A percentile compares a stretch with the other conserved stretches of the same genome.
phyloP scores from a whole-genome alignment of 1,140 invertebrate species.

The Plutomurus gul region DNA sequence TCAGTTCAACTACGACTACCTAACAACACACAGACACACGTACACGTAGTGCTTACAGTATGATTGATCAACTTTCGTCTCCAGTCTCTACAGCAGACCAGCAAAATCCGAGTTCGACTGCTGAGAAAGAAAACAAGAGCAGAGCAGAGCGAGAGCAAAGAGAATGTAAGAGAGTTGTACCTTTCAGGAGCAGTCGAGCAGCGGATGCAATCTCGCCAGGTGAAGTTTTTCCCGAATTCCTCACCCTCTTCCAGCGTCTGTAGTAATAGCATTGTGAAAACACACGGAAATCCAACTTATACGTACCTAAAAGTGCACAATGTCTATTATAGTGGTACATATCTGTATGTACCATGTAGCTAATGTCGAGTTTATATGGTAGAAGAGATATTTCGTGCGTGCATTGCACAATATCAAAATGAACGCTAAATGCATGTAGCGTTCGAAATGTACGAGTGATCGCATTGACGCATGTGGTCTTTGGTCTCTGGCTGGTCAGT shows the following conservation, averaged over 20 bases:
- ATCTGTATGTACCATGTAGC: too few species aligned
- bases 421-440: too few species aligned
- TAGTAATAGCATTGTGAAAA: neutral
- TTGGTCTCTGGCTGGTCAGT: too few species aligned
- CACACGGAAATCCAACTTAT: neutral
- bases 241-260: conserved; percentile 86
- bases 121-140: neutral
- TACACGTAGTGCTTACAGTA: too few species aligned
- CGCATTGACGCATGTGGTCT: too few species aligned
- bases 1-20: neutral
- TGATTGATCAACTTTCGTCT: neutral
- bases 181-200: conserved; percentile 58
- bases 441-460: too few species aligned
- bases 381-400: too few species aligned
- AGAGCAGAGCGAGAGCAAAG: neutral
- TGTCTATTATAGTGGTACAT: too few species aligned
- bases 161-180: neutral
- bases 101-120: neutral
- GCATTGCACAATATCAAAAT: too few species aligned
- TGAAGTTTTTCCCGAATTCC: conserved; percentile 83
- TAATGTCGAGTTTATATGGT: too few species aligned
- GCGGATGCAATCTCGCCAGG: conserved; percentile 69
- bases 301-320: neutral
- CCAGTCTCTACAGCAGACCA: too few species aligned
- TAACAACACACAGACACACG: neutral